phyloP scores from a whole-genome alignment of 2,797 vertebrate species.

The Amblyraja radiata region DNA sequence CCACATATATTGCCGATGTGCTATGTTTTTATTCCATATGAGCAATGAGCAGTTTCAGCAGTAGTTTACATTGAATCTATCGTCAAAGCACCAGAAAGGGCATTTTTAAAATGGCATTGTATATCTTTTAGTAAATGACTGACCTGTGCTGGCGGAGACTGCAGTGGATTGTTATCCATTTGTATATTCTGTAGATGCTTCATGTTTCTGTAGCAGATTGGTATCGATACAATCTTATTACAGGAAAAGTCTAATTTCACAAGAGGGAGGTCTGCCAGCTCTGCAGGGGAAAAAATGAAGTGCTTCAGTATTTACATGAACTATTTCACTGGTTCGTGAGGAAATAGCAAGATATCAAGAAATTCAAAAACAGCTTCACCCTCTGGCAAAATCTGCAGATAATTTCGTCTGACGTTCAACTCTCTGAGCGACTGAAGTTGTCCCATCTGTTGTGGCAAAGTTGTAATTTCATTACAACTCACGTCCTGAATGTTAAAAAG shows the following conservation, averaged over 20 bases:
- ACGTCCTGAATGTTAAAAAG: conserved; percentile 68
- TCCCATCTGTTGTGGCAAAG: conserved; percentile 79
- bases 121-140: conserved; percentile 42
- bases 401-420: conserved; percentile 82
- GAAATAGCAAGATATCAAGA: conserved; percentile 14
- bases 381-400: conserved; percentile 84
- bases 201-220: conserved; percentile 87
- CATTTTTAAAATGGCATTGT: background rate
- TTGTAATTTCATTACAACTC: conserved; percentile 90
- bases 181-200: conserved; percentile 75
- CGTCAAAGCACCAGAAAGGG: background rate
- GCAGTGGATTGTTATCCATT: conserved; percentile 88
- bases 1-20: too few relatives aligned
- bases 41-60: background rate
- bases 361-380: conserved; percentile 58
- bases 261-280: conserved; percentile 82
- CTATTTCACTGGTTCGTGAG: background rate
- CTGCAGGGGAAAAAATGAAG: conserved; percentile 54
- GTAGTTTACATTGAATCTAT: background rate
- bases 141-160: conserved; percentile 91
- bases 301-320: background rate
- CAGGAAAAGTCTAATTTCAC: conserved; percentile 94
- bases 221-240: conserved; percentile 90
- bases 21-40: background rate
- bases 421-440: conserved; percentile 75